These are phyloP conservation scores for Rhyacophila evoluta DNA, from an alignment of 2,888 invertebrate species.

Conservation along the genomic window DNA sequence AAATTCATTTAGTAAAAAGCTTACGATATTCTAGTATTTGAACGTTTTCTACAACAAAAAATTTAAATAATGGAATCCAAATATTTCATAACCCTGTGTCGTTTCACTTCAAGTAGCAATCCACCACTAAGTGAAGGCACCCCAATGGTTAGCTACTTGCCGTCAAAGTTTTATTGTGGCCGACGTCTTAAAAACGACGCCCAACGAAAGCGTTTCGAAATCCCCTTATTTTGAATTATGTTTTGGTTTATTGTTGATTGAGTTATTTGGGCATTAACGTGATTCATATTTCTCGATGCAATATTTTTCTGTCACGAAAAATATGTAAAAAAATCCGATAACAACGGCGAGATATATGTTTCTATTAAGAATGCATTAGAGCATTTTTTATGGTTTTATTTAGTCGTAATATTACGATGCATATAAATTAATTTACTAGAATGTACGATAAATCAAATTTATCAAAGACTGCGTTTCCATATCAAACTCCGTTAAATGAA, in stretches of 20 bases:
- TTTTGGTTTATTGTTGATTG: slow-evolving; percentile 24
- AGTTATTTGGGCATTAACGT: slow-evolving; percentile 1
- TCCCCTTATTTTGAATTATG: slow-evolving; percentile 6
- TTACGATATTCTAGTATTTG: no score
- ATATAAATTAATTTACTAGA: background rate
- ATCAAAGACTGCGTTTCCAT: background rate
- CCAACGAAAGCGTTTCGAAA: background rate
- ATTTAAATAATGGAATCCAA: no score
- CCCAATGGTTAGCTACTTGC: background rate
- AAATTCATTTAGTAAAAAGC: no score
- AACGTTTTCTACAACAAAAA: no score
- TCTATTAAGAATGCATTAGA: background rate
- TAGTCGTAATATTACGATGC: background rate
- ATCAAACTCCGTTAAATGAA: no score
- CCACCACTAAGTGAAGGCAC: background rate
- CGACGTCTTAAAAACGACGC: slow-evolving; percentile 19
- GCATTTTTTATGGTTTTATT: background rate
- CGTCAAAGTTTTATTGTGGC: slow-evolving; percentile 18
- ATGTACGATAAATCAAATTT: background rate
- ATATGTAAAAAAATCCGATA: background rate
- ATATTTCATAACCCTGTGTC: no score
- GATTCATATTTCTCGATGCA: background rate
- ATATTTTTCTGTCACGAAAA: slow-evolving; percentile 9
- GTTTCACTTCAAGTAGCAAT: no score
- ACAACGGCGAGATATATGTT: background rate